phyloP scores from a whole-genome alignment of 2,797 vertebrate genomes.

The Echeneis naucrates region DNA sequence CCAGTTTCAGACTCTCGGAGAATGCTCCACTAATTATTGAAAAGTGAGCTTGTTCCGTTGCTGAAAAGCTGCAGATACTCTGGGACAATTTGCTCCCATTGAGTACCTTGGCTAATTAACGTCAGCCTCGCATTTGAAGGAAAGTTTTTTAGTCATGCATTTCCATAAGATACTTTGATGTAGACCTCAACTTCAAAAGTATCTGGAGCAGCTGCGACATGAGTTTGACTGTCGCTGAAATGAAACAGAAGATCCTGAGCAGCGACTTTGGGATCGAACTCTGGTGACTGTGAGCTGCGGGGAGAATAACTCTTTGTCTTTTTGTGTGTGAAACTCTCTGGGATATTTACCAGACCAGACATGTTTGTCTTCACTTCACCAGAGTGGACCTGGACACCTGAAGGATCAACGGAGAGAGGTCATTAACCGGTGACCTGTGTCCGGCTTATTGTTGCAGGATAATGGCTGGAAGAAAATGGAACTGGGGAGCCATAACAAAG shows the following conservation, averaged over 20 bases:
- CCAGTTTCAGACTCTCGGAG: constrained; percentile 68
- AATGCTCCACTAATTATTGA: constrained; percentile 76
- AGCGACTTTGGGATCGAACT: constrained; percentile 25
- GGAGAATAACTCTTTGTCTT: not conserved
- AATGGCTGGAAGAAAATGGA: constrained; percentile 45
- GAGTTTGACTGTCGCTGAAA: constrained; percentile 57
- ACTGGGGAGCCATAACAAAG: constrained; percentile 46
- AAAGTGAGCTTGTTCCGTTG: constrained; percentile 68
- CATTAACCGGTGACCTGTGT: constrained; percentile 54
- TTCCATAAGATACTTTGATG: constrained; percentile 65
- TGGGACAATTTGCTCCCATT: constrained; percentile 76
- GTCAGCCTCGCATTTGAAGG: constrained; percentile 67
- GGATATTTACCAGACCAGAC: constrained; percentile 36
- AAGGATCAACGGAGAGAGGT: constrained; percentile 41
- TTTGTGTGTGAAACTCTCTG: constrained; percentile 15
- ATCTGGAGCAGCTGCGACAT: constrained; percentile 46
- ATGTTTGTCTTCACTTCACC: constrained; percentile 46
- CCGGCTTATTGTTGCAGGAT: constrained; percentile 54
- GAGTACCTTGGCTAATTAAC: constrained; percentile 75
- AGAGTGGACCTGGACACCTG: constrained; percentile 26
- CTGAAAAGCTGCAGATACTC: constrained; percentile 77
- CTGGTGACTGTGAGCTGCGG: not conserved
- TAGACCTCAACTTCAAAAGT: constrained; percentile 54
- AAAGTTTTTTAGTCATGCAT: constrained; percentile 63
- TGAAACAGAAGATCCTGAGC: constrained; percentile 68